These are phyloP conservation scores for Pocillopora verrucosa DNA, from an alignment of 64 coral and sea anemone species.

Conservation along the genomic window DNA sequence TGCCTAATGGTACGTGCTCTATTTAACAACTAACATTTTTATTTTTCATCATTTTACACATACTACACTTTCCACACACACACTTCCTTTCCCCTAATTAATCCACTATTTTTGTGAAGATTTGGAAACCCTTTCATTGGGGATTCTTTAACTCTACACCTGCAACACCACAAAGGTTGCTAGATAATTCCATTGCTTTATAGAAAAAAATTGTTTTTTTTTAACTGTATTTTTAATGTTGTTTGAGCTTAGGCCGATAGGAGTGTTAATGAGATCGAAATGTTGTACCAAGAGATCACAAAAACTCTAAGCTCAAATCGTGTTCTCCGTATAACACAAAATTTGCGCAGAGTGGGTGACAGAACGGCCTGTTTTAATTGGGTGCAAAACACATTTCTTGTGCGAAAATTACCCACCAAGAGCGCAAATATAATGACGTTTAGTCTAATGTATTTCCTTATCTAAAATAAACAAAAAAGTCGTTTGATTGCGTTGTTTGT, in stretches of 20 bases:
- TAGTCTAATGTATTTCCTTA: conserved; percentile 12
- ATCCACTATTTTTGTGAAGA: too few species aligned
- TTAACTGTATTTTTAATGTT: neutral
- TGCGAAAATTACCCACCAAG: neutral
- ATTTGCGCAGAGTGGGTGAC: neutral
- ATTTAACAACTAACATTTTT: too few species aligned
- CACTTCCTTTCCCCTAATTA: too few species aligned
- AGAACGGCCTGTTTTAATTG: neutral
- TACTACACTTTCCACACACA: too few species aligned
- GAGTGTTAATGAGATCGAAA: conserved; percentile 1
- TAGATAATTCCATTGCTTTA: too few species aligned
- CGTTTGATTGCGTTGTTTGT: conserved; percentile 9
- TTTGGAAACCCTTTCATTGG: too few species aligned
- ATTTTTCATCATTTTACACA: too few species aligned
- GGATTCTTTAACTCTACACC: too few species aligned
- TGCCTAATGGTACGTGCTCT: too few species aligned
- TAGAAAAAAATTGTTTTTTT: too few species aligned
- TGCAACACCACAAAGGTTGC: too few species aligned
- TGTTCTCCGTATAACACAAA: neutral
- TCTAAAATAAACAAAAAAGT: conserved; percentile 3
- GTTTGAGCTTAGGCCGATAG: neutral
- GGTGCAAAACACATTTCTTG: neutral
- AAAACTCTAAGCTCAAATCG: neutral
- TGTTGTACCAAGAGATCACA: conserved; percentile 1
- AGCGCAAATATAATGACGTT: conserved; percentile 29